phyloP scores from a whole-genome alignment of 2,888 invertebrate species.

The Archaeoteleia sp. region DNA sequence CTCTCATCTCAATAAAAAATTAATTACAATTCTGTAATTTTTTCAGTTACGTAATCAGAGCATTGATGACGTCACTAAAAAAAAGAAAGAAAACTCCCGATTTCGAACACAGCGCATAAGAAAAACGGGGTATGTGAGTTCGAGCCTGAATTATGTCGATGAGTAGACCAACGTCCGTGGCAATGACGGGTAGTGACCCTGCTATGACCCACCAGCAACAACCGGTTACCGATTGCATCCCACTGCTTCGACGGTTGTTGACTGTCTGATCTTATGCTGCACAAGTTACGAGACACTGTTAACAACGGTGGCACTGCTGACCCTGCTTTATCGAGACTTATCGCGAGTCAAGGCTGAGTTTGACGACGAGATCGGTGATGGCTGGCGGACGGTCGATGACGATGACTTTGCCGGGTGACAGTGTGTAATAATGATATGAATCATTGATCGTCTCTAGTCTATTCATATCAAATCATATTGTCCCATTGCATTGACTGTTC shows the following conservation, averaged over 20 bases:
- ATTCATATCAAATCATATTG: slow-evolving; percentile 1
- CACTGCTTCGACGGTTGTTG: slow-evolving; percentile 21
- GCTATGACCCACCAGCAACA: slow-evolving; percentile 31
- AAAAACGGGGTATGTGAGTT: background rate
- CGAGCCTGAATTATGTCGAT: slow-evolving; percentile 24
- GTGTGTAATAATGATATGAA: slow-evolving; percentile 29
- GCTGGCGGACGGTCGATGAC: slow-evolving; percentile 4
- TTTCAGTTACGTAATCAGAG: too few relatives aligned
- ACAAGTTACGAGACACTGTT: slow-evolving; percentile 17
- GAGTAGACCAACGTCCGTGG: slow-evolving; percentile 50
- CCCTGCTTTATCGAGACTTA: slow-evolving; percentile 36
- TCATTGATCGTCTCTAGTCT: slow-evolving; percentile 3
- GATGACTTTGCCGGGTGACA: slow-evolving; percentile 5
- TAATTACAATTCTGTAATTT: too few relatives aligned
- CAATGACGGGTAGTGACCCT: slow-evolving; percentile 55
- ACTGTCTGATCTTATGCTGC: slow-evolving; percentile 16
- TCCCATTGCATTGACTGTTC: slow-evolving; percentile 4
- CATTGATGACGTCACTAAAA: too few relatives aligned
- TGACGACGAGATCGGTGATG: slow-evolving; percentile 3
- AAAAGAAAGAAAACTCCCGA: too few relatives aligned
- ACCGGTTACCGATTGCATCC: slow-evolving; percentile 40
- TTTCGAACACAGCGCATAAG: too few relatives aligned
- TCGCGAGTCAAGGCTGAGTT: slow-evolving; percentile 6
- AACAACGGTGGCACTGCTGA: slow-evolving; percentile 26
- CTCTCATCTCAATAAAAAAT: too few relatives aligned